A percentile compares a stretch with the other conserved stretches of the same genome.
phyloP scores from a whole-genome alignment of 2,888 invertebrate genomes.

The Mylabris sibirica region DNA sequence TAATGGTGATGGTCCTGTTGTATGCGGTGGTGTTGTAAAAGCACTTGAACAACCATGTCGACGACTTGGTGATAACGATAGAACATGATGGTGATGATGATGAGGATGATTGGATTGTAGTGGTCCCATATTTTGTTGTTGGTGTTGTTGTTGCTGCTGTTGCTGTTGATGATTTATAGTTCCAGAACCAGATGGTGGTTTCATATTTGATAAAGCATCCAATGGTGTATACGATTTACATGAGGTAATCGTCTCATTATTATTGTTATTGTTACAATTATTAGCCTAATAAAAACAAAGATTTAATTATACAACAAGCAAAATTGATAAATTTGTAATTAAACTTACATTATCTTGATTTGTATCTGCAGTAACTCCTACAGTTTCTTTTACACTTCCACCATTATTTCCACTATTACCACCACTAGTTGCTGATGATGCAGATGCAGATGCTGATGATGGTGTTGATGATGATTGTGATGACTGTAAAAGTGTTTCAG shows the following conservation, averaged over 20 bases:
- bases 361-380: conserved; percentile 14
- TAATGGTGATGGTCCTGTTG: conserved; percentile 62
- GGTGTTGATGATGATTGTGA: neutral
- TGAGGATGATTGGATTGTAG: conserved; percentile 46
- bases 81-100: conserved; percentile 56
- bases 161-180: conserved; percentile 50
- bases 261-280: conserved; percentile 30
- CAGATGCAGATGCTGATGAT: neutral
- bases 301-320: neutral
- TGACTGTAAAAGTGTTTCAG: conserved; percentile 64
- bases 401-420: too few species aligned
- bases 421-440: too few species aligned
- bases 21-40: conserved; percentile 63
- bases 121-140: conserved; percentile 46
- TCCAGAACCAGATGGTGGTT: conserved; percentile 73
- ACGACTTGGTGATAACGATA: conserved; percentile 57
- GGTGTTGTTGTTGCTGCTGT: conserved; percentile 47
- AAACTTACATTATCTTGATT: conserved; percentile 59
- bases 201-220: conserved; percentile 85
- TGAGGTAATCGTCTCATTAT: conserved; percentile 45
- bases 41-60: conserved; percentile 70
- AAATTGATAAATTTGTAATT: neutral
- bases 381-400: too few species aligned
- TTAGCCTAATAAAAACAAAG: neutral
- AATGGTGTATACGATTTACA: conserved; percentile 82